phyloP scores from a whole-genome alignment of 2,113 vertebrate species.

The Limnothrissa miodon region DNA sequence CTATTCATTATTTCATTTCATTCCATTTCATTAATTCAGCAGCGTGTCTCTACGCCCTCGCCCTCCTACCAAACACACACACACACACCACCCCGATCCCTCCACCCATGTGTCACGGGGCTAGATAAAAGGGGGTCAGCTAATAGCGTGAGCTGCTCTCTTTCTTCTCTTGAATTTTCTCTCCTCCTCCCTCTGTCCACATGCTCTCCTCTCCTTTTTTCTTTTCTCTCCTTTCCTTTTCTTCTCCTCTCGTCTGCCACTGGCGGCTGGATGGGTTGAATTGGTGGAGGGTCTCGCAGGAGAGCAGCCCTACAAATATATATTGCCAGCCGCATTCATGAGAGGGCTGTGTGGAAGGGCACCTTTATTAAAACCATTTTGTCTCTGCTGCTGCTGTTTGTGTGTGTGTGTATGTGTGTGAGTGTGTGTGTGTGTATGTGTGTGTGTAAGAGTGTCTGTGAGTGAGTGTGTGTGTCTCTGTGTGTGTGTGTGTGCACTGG shows the following conservation, averaged over 20 bases:
- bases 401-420: constrained; percentile 39
- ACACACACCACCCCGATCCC: not conserved
- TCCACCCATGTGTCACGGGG: constrained; percentile 34
- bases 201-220: constrained; percentile 15
- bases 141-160: constrained; percentile 40
- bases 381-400: constrained; percentile 50
- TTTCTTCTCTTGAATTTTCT: constrained; percentile 7
- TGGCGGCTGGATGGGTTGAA: constrained; percentile 47
- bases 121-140: constrained; percentile 51
- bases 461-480: constrained; percentile 39
- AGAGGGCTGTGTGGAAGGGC: constrained; percentile 63
- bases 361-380: constrained; percentile 72
- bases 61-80: not conserved
- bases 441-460: constrained; percentile 24
- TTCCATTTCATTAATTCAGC: constrained; percentile 46
- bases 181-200: not conserved
- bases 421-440: not conserved
- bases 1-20: constrained; percentile 56
- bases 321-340: constrained; percentile 59
- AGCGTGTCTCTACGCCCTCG: not conserved
- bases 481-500: constrained; percentile 61
- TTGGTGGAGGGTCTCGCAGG: constrained; percentile 54
- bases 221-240: constrained; percentile 30
- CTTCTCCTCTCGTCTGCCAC: constrained; percentile 31
- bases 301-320: constrained; percentile 72